Evolutionary conservation across 2,797 vertebrate genomes (phyloP), one percentile per base, ranked within the genome.

Genomic region (Gila robusta): DNA sequence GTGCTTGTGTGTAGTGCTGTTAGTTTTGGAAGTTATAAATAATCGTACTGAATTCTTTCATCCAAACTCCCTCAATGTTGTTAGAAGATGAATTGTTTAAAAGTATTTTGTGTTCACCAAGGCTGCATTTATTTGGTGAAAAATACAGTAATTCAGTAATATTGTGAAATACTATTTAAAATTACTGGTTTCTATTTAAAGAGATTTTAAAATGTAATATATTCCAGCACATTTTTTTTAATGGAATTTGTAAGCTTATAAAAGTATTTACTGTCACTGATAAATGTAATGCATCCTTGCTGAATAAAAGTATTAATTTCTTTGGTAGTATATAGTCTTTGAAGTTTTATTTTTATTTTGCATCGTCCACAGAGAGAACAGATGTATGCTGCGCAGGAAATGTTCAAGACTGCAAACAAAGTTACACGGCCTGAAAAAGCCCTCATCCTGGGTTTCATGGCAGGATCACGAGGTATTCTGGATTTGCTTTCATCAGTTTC

Each of bases 341-440:
- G 9, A 82, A 41, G 77, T 84, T 37, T 17, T 5, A 39, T 44
- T 77, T 23, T 64, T 49, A 83, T 79, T 5, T 32, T 81, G 6
- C 37, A 47, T 67, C 14, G 9, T 49, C 88, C 92, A 81, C 95
- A 98, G 97, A 96, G 96, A 90, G 98, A 99, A 92, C 98, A 99
- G 94, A 98, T 99, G 96, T 98, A 97, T 64, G 98, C 98, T 0
- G 98, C 98, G 5, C 98, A 98, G 92, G 98, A 99, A 94, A 99
- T 99, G 98, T 99, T 99, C 95, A 99, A 99, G 94, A 99, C 98
- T 0, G 98, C 98, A 93, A 99, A 99, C 96, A 99, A 99, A 92
- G 97, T 99, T 80, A 99, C 98, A 3, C 96, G 97, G 89, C 97
- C 98, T 4, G 98, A 99, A 93, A 99, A 99, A 92, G 98, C 98